Percentiles rank a stretch among this genome's conserved stretches.
Conservation (phyloP, 2,113 vertebrate species). For the Sceloporus undulatus region DNA sequence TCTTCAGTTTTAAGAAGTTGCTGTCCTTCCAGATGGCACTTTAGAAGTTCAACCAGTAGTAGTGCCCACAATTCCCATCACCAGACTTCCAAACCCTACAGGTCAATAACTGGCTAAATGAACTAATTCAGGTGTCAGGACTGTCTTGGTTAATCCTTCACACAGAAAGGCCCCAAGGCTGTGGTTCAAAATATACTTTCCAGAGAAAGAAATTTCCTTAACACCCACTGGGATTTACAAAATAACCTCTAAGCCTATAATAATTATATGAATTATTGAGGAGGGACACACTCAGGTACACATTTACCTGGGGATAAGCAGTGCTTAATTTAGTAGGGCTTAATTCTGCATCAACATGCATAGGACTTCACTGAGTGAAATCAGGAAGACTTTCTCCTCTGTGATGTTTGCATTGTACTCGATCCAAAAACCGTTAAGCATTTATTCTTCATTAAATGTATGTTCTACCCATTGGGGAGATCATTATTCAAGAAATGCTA, state of each 20-base stretch:
- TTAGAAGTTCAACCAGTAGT: not conserved
- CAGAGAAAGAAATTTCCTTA: not conserved
- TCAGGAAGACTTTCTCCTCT: not conserved
- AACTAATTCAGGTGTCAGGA: not conserved
- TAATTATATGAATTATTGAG: not conserved
- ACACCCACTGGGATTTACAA: not conserved
- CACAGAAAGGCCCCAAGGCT: not conserved
- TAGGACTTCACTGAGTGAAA: not conserved
- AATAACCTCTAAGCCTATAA: not conserved
- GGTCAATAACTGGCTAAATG: not conserved
- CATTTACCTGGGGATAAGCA: not conserved
- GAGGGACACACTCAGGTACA: not conserved
- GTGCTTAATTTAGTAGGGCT: not conserved
- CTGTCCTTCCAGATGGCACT: not conserved
- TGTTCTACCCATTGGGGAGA: not conserved
- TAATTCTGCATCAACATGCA: not conserved
- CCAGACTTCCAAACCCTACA: not conserved
- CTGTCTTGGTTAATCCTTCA: not conserved
- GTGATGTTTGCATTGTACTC: not conserved
- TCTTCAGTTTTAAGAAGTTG: not conserved
- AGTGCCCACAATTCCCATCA: not conserved
- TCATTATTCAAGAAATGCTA: not conserved
- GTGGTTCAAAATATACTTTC: not conserved
- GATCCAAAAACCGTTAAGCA: not conserved
- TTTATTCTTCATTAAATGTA: not conserved